These are phyloP conservation scores for Bradypodion ventrale DNA, from an alignment of 2,797 vertebrate species.

Conservation along the genomic window DNA sequence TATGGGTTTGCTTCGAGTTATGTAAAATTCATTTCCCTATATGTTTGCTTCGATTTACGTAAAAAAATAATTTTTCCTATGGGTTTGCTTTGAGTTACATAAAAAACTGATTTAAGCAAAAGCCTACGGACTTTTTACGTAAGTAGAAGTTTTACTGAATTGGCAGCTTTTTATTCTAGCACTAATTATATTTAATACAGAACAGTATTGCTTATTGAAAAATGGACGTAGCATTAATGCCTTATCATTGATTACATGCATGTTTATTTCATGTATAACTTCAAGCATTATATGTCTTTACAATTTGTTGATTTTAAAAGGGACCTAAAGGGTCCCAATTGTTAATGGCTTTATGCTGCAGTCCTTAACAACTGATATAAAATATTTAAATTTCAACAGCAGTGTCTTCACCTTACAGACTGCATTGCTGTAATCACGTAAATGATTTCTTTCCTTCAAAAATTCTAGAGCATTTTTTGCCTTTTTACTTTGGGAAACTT, in stretches of 20 bases:
- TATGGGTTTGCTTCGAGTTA: no score
- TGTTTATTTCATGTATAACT: constrained; percentile 26
- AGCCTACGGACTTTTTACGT: no score
- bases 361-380: not conserved
- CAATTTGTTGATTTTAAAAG: not conserved
- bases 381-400: not conserved
- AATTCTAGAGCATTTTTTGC: not conserved
- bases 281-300: not conserved
- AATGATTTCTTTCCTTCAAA: not conserved
- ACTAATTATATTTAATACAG: constrained; percentile 15
- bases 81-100: no score
- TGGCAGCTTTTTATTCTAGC: constrained; percentile 15
- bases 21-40: no score
- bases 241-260: not conserved
- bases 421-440: not conserved
- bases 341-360: constrained; percentile 17
- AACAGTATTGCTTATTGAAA: not conserved
- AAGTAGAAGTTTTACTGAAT: no score
- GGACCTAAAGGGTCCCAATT: not conserved
- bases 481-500: constrained; percentile 46
- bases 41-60: no score
- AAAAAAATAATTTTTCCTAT: no score
- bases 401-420: not conserved
- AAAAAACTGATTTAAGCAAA: no score
- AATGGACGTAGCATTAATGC: not conserved